Conservation (phyloP, 2,797 vertebrate genomes). For the Chiroxiphia lanceolata region DNA sequence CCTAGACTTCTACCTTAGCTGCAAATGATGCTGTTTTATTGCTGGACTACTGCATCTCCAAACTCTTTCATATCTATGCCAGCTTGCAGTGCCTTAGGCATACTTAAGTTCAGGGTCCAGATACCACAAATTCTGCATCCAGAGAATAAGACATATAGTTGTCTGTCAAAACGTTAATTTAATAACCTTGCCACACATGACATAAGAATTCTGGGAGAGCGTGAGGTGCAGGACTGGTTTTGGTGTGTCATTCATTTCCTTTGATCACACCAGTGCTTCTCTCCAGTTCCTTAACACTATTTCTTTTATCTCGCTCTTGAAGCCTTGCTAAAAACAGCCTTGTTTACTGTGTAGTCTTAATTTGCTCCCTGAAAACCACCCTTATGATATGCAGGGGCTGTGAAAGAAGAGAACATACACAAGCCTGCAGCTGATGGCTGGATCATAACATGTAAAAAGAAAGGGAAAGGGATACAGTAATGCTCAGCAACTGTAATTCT, state of each 20-base stretch:
- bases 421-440: background rate
- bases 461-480: background rate
- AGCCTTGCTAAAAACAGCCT: background rate
- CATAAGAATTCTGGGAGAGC: background rate
- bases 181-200: background rate
- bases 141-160: background rate
- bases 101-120: background rate
- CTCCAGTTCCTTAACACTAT: background rate
- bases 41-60: background rate
- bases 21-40: background rate
- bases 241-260: background rate
- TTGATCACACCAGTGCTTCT: background rate
- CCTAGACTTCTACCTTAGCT: background rate
- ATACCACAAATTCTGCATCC: background rate
- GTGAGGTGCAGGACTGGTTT: background rate
- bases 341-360: background rate
- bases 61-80: background rate
- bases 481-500: fast-evolving
- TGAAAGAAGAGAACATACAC: background rate
- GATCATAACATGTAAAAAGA: background rate
- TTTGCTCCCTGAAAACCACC: background rate
- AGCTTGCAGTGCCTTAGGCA: background rate
- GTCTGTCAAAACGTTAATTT: background rate
- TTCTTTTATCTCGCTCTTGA: background rate
- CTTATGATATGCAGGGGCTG: background rate